Percentiles rank a stretch among this genome's conserved stretches.
Evolutionary conservation across 2,797 vertebrate species (phyloP).

Genomic region (Limnodromus scolopaceus): DNA sequence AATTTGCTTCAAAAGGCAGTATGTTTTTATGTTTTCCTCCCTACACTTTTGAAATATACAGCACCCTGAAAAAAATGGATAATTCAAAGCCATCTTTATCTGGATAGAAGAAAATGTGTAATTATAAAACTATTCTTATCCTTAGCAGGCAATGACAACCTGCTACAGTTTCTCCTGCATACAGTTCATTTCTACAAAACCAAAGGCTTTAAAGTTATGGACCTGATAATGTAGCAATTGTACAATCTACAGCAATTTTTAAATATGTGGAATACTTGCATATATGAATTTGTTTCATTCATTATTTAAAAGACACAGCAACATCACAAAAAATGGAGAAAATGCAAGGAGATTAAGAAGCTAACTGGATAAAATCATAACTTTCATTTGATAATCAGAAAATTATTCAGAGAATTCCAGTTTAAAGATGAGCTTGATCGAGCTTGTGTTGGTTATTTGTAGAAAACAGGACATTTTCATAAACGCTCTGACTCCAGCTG

Average conservation of each 20-base stretch:
- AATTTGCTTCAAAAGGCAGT: conserved; percentile 52
- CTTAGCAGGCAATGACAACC: conserved; percentile 32
- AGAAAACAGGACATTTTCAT: conserved; percentile 31
- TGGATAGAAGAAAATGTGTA: conserved; percentile 23
- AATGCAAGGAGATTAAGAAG: neutral
- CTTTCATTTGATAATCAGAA: neutral
- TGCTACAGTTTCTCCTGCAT: neutral
- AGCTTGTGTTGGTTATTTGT: conserved; percentile 2
- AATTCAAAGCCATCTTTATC: conserved; percentile 31
- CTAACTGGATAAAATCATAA: neutral
- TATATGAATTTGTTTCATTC: neutral
- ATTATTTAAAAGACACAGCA: neutral
- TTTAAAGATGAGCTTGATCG: neutral
- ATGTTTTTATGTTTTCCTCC: conserved; percentile 46
- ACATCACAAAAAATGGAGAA: neutral
- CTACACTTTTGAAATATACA: conserved; percentile 24
- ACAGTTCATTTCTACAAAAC: neutral
- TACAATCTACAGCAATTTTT: neutral
- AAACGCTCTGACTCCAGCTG: neutral
- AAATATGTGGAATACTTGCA: neutral
- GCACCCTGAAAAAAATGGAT: neutral
- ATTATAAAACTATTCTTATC: conserved; percentile 37
- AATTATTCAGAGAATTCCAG: conserved; percentile 8
- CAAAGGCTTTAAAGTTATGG: conserved; percentile 23
- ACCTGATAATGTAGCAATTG: neutral